These are phyloP conservation scores for Chaetodon trifasciatus DNA, from an alignment of 2,797 vertebrate species.

Conservation along the genomic window DNA sequence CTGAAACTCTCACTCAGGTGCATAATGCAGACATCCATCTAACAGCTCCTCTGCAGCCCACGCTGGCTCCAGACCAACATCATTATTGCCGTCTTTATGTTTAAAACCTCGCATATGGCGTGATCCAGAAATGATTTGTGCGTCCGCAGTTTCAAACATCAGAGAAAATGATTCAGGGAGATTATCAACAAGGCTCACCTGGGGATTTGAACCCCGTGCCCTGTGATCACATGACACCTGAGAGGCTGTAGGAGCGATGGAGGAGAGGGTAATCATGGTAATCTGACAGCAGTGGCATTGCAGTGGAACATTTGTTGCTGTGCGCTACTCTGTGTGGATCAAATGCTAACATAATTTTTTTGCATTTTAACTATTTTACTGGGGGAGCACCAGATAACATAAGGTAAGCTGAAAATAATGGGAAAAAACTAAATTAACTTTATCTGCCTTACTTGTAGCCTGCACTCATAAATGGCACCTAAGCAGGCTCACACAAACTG, in stretches of 20 bases:
- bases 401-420: constrained; percentile 3
- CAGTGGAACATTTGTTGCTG: constrained; percentile 15
- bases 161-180: constrained; percentile 47
- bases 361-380: neutral
- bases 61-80: constrained; percentile 55
- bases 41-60: constrained; percentile 19
- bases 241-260: constrained; percentile 33
- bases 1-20: constrained; percentile 29
- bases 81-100: constrained; percentile 46
- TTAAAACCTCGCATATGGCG: constrained; percentile 53
- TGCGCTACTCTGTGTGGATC: constrained; percentile 9
- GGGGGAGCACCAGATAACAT: neutral
- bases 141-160: constrained; percentile 50
- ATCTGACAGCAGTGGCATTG: constrained; percentile 26
- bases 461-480: constrained; percentile 20
- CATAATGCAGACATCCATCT: constrained; percentile 48
- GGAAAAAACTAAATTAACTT: neutral
- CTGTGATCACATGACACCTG: constrained; percentile 61
- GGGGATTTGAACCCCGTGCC: constrained; percentile 45
- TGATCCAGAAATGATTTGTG: constrained; percentile 62
- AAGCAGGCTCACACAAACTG: constrained; percentile 18
- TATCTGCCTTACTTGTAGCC: constrained; percentile 20
- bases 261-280: constrained; percentile 57
- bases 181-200: constrained; percentile 60
- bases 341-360: constrained; percentile 20